Conservation (phyloP, 2,113 vertebrate species). For the Seriola quinqueradiata region DNA sequence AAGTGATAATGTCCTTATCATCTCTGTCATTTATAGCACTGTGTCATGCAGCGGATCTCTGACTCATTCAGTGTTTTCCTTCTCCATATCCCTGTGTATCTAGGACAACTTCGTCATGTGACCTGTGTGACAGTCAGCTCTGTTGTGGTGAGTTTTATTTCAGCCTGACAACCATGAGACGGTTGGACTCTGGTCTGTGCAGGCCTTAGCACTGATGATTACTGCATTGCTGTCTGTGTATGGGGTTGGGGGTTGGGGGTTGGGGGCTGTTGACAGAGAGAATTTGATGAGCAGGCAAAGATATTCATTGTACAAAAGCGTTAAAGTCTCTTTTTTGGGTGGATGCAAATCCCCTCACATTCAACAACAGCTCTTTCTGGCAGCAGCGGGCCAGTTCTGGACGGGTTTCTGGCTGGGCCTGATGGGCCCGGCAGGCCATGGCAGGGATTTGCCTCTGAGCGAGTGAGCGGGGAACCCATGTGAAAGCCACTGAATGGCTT, state of each 20-base stretch:
- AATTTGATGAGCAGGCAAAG: constrained; percentile 81
- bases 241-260: not conserved
- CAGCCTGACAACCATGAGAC: constrained; percentile 41
- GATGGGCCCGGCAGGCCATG: constrained; percentile 65
- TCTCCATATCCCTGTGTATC: constrained; percentile 51
- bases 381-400: constrained; percentile 69
- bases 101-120: constrained; percentile 58
- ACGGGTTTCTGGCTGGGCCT: constrained; percentile 58
- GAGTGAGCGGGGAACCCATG: constrained; percentile 49
- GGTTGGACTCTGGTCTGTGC: constrained; percentile 35
- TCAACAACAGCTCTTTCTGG: constrained; percentile 77
- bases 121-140: constrained; percentile 49
- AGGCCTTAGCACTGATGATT: constrained; percentile 46
- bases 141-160: constrained; percentile 53
- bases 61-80: constrained; percentile 50
- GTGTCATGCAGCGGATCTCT: constrained; percentile 42
- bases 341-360: constrained; percentile 75
- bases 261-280: constrained; percentile 44
- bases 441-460: constrained; percentile 68
- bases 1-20: constrained; percentile 67
- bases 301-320: constrained; percentile 73
- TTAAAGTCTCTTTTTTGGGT: constrained; percentile 72
- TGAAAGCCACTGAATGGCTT: constrained; percentile 65
- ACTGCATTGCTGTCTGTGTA: constrained; percentile 45
- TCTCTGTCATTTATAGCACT: constrained; percentile 66